A percentile compares a stretch with the other conserved stretches of the same genome.
These are phyloP conservation scores for Dinocampus coccinellae DNA, from an alignment of 2,888 invertebrate species.

Conservation along the genomic window DNA sequence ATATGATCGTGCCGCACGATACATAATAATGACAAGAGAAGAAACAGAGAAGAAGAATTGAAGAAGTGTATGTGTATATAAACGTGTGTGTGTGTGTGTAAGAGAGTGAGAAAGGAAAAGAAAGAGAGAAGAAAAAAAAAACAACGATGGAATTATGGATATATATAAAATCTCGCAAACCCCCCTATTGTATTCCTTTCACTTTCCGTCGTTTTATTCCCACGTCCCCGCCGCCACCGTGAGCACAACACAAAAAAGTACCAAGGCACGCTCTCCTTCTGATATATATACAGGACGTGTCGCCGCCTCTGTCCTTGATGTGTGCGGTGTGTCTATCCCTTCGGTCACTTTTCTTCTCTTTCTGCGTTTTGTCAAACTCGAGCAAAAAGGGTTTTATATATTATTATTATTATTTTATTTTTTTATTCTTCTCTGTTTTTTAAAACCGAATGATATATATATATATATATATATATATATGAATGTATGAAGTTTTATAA, in stretches of 20 bases:
- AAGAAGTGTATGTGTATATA: too few species aligned
- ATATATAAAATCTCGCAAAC: constrained; percentile 47
- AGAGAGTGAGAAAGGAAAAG: constrained; percentile 7
- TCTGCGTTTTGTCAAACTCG: constrained; percentile 20
- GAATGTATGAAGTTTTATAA: background rate
- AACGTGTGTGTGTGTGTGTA: too few species aligned
- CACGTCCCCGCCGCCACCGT: constrained; percentile 34
- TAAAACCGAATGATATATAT: background rate
- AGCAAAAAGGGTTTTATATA: constrained; percentile 12
- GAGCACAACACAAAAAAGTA: constrained; percentile 8
- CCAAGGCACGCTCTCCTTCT: constrained; percentile 9
- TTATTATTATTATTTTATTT: background rate
- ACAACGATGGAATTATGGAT: constrained; percentile 36
- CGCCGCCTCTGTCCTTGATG: constrained; percentile 39
- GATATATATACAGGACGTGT: background rate
- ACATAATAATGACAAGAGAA: constrained; percentile 45
- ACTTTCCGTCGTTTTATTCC: constrained; percentile 47
- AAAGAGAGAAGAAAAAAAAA: constrained; percentile 35
- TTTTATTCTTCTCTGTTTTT: background rate
- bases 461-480: too few species aligned
- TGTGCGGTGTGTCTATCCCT: background rate
- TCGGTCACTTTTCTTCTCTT: background rate
- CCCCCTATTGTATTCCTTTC: constrained; percentile 50
- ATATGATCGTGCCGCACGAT: constrained; percentile 50
- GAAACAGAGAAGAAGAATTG: constrained; percentile 11